phyloP scores from a whole-genome alignment of 2,797 vertebrate species.

The Siniperca undulata region DNA sequence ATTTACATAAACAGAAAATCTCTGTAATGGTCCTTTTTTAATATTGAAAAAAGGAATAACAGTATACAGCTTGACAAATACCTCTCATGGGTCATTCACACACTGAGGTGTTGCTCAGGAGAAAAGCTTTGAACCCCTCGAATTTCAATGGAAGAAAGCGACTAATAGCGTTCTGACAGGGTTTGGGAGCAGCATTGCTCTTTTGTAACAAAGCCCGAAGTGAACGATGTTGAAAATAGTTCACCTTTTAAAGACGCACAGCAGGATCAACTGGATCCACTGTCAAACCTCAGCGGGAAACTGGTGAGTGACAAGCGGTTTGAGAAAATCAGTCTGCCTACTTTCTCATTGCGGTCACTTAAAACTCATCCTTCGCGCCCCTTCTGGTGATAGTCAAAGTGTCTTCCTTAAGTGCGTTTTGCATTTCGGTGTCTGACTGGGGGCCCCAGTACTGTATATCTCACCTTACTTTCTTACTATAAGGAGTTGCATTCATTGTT shows the following conservation, averaged over 20 bases:
- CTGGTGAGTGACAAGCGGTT: not conserved
- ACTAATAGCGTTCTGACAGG: too few species aligned
- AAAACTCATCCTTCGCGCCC: too few species aligned
- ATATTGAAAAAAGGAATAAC: not conserved
- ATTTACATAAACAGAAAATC: not conserved
- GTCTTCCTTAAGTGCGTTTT: too few species aligned
- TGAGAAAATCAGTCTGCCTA: not conserved
- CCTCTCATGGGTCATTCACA: not conserved
- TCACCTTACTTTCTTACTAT: too few species aligned
- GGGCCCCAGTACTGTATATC: too few species aligned
- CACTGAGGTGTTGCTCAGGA: not conserved
- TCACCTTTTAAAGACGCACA: not conserved
- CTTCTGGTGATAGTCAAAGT: too few species aligned
- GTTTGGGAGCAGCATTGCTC: too few species aligned
- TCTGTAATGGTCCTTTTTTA: not conserved
- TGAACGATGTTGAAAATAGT: not conserved
- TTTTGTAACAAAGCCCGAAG: not conserved
- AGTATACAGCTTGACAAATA: not conserved
- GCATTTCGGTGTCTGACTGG: too few species aligned
- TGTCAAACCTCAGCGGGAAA: not conserved
- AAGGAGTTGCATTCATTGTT: not conserved
- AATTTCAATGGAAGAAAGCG: too few species aligned
- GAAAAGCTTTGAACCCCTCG: not conserved
- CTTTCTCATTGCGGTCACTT: constrained; percentile 9
- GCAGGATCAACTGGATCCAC: not conserved